phyloP scores from a whole-genome alignment of 1,140 invertebrate genomes.

The Laodelphax striatellus region DNA sequence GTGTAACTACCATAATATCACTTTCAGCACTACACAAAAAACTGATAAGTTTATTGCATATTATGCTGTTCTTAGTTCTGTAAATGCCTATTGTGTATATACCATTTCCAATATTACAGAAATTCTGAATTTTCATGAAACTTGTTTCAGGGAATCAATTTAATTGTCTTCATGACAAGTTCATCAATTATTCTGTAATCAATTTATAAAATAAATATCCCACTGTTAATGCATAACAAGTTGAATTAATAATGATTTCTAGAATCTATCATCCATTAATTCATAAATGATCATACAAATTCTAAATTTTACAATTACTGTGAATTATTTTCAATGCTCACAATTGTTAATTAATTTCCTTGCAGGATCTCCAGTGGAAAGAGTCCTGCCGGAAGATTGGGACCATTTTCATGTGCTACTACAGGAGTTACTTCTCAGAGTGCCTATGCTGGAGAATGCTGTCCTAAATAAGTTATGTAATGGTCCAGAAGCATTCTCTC shows the following conservation, averaged over 20 bases:
- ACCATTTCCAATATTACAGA: too few species aligned
- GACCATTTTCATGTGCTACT: constrained; percentile 89
- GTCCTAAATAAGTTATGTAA: constrained; percentile 68
- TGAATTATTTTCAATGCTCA: background rate
- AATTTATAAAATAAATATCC: too few species aligned
- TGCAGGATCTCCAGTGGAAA: constrained; percentile 37
- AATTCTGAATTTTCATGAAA: too few species aligned
- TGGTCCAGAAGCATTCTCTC: constrained; percentile 88
- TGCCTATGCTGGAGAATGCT: constrained; percentile 63
- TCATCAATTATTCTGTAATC: background rate
- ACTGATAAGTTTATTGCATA: too few species aligned
- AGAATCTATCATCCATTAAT: too few species aligned
- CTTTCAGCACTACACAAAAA: too few species aligned
- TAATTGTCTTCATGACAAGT: background rate
- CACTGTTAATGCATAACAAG: too few species aligned
- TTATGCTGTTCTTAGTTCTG: too few species aligned
- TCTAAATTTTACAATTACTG: background rate
- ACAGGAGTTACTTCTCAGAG: constrained; percentile 69
- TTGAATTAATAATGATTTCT: background rate
- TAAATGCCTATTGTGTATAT: too few species aligned
- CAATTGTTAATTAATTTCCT: constrained; percentile 6
- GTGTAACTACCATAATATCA: too few species aligned
- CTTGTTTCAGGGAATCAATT: too few species aligned
- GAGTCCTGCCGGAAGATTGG: constrained; percentile 74
- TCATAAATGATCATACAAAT: background rate